Conservation (phyloP, 2,113 vertebrate species). For the Pitta sordida region DNA sequence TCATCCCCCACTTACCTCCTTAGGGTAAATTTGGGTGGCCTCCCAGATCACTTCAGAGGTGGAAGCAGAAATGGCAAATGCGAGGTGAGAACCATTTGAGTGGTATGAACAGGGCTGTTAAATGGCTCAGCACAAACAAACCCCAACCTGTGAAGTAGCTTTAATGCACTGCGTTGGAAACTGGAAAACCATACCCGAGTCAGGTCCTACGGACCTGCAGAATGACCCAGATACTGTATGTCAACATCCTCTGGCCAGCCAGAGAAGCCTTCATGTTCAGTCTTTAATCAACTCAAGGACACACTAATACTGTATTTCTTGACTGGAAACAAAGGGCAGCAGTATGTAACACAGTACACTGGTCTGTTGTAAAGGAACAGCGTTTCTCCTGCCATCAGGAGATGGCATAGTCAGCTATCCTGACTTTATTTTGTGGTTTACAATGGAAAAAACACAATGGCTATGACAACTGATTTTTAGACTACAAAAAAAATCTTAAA, state of each 20-base stretch:
- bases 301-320: background rate
- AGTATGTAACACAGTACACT: background rate
- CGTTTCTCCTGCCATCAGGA: background rate
- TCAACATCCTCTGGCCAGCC: background rate
- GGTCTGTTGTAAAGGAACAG: background rate
- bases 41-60: background rate
- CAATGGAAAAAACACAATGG: background rate
- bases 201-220: background rate
- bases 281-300: background rate
- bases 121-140: background rate
- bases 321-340: background rate
- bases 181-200: background rate
- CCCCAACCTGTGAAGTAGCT: background rate
- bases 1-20: background rate
- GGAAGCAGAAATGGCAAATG: background rate
- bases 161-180: background rate
- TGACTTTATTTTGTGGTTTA: background rate
- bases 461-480: background rate
- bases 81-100: fast-evolving
- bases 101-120: background rate
- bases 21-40: background rate
- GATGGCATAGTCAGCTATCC: no score
- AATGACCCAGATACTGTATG: background rate
- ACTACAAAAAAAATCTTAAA: background rate
- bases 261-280: background rate